Evolutionary conservation across 2,797 vertebrate species (phyloP), one percentile per base, ranked within the genome.

Genomic region (Channallabes apus): DNA sequence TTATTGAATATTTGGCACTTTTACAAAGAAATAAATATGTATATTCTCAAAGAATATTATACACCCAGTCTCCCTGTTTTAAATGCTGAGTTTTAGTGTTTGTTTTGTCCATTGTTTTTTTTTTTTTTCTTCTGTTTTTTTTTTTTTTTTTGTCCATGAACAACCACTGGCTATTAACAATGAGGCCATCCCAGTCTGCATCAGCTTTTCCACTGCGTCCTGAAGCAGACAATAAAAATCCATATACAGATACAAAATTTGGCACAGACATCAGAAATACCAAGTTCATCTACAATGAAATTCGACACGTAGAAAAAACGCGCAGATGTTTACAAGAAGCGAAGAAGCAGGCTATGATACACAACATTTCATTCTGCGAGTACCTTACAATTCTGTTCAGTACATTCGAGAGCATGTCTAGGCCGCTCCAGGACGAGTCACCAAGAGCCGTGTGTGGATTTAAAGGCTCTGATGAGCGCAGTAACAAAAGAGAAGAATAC

Each of bases 341-440:
- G n/a, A 27, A 29, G 18, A 27, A 62, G 93, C 93, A 94, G 92
- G 92, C 91, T 86, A 93, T 90, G 93, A 83, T 91, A 90, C 92
- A 91, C 90, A 94, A 93, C 92, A 94, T 93, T 92, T 90, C 88
- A 92, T 61, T 91, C 90, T 89, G 93, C 93, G 89, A 93, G 72
- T 76, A 88, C 83, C 54, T 65, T 84, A 89, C 77, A 83, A 61
- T 80, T 82, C 84, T 78, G 79, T 87, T 84, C 76, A 83, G 90
- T 94, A 96, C 94, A 95, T 94, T 95, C 94, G 82, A 67, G 92
- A 88, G 82, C 35, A 76, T 78, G 62, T 71, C 65, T 51, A 80
- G 15, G 71, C 87, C 87, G 71, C 65, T 68, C 62, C 64, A 86
- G 82, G 41, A 84, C 32, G 46, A 67, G 29, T 76, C 62, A 58